Evolutionary conservation across 2,797 vertebrate species (phyloP), one percentile per base, ranked within the genome.

Genomic region (Channa striata): DNA sequence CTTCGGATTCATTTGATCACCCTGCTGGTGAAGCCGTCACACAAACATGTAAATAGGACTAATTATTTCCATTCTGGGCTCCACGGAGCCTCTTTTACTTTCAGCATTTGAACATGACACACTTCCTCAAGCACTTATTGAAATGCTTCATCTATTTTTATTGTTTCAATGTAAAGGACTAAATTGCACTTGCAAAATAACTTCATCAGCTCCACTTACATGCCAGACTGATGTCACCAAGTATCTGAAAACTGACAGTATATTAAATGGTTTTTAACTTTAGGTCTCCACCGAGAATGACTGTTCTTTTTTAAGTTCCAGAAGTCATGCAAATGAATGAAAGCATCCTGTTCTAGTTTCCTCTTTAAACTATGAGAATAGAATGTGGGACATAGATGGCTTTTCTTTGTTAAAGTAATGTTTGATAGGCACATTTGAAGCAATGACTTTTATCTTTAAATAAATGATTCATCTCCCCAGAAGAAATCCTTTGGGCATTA

Each of bases 1-100:
- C 79, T 99, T 99, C 34, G 94, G 97, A 57, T 98, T 98, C 87
- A 95, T 99, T 91, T 99, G 95, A 93, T 11, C 1, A 63, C 34
- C n/a, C 37, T 10, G 30, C 36, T 68, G 56, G 61, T 53, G 62
- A 76, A 64, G 12, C 33, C 17, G 19, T n/a, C 62, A 61, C 64
- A 37, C 59, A 56, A 52, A 25, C 13, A 13, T 82, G 84, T 85
- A 75, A 82, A 87, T 78, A 82, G 13, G 72, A 87, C 79, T 81
- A 77, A 77, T 83, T 64, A 36, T 59, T 39, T 42, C 72, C 34
- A 25, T 36, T 17, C 53, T 61, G 30, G 37, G 14, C 49, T 67
- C 13, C 50, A 19, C 25, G 33, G 52, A 63, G 40, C 34, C 33
- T 47, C 40, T 63, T 80, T 21, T 34, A 64, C 30, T 78, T 60